Conservation (phyloP, 2,797 vertebrate genomes). For the Champsocephalus esox region DNA sequence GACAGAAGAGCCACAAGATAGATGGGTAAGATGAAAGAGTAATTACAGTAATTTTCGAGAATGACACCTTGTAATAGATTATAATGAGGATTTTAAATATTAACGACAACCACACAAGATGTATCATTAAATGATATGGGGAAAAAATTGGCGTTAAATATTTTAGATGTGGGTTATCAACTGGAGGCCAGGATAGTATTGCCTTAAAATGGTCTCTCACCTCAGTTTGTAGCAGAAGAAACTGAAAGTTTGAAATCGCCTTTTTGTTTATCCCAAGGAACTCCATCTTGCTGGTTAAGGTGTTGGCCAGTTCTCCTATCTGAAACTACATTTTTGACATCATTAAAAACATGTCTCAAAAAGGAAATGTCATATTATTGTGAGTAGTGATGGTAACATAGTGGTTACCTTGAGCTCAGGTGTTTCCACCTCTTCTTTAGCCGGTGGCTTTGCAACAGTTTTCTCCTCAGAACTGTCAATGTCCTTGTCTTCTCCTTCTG, state of each 20-base stretch:
- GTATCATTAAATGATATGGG: conserved; percentile 43
- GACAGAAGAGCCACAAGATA: conserved; percentile 22
- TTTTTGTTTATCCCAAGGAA: conserved; percentile 98
- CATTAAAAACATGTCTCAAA: conserved; percentile 21
- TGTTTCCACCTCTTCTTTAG: conserved; percentile 88
- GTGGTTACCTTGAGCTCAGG: conserved; percentile 89
- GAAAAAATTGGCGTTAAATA: conserved; percentile 65
- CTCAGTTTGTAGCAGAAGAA: conserved; percentile 98
- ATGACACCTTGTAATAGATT: conserved; percentile 60
- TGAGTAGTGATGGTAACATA: background rate
- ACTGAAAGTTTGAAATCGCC: conserved; percentile 97
- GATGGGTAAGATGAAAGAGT: conserved; percentile 38
- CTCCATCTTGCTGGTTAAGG: conserved; percentile 97
- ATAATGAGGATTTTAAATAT: conserved; percentile 77
- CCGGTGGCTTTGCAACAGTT: conserved; percentile 71
- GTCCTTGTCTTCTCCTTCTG: conserved; percentile 84
- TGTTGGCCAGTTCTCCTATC: conserved; percentile 99
- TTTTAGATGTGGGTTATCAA: conserved; percentile 56
- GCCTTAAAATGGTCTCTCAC: conserved; percentile 80
- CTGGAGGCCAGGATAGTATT: conserved; percentile 15
- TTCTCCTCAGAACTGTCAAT: conserved; percentile 85
- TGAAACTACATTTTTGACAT: conserved; percentile 89
- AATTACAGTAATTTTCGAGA: conserved; percentile 49
- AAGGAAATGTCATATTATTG: background rate
- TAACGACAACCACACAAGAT: conserved; percentile 50